Percentiles rank a stretch among this genome's conserved stretches.
These are phyloP conservation scores for Phymorhynchus buccinoides DNA, from an alignment of 1,140 invertebrate genomes.

Conservation along the genomic window DNA sequence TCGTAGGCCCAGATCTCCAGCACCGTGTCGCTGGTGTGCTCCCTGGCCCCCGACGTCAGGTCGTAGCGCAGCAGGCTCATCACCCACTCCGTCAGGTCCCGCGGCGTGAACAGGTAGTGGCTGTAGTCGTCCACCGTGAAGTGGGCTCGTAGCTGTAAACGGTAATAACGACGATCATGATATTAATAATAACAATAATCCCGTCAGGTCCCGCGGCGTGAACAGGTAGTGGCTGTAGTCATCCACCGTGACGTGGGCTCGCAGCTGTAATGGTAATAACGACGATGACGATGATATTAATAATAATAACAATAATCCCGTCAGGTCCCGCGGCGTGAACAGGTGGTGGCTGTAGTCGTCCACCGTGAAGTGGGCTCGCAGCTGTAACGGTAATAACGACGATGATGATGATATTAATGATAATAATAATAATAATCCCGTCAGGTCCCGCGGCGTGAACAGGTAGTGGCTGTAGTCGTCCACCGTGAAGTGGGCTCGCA, in stretches of 20 bases:
- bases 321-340: constrained; percentile 84
- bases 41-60: constrained; percentile 60
- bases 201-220: constrained; percentile 72
- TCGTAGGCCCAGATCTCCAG: constrained; percentile 83
- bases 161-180: neutral
- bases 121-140: constrained; percentile 78
- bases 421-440: constrained; percentile 48
- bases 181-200: no score
- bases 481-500: constrained; percentile 77
- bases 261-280: constrained; percentile 72
- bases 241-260: constrained; percentile 77
- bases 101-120: constrained; percentile 81
- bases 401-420: neutral
- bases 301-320: constrained; percentile 48
- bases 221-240: constrained; percentile 81
- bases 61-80: constrained; percentile 77
- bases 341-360: constrained; percentile 80
- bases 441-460: constrained; percentile 83
- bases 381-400: constrained; percentile 66
- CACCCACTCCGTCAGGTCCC: constrained; percentile 84
- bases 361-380: constrained; percentile 77
- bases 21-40: constrained; percentile 67
- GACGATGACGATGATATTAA: neutral
- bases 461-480: constrained; percentile 80
- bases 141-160: constrained; percentile 75